A percentile compares a stretch with the other conserved stretches of the same genome.
Evolutionary conservation across 2,797 vertebrate species (phyloP).

Genomic region (Enteromius radiatus): DNA sequence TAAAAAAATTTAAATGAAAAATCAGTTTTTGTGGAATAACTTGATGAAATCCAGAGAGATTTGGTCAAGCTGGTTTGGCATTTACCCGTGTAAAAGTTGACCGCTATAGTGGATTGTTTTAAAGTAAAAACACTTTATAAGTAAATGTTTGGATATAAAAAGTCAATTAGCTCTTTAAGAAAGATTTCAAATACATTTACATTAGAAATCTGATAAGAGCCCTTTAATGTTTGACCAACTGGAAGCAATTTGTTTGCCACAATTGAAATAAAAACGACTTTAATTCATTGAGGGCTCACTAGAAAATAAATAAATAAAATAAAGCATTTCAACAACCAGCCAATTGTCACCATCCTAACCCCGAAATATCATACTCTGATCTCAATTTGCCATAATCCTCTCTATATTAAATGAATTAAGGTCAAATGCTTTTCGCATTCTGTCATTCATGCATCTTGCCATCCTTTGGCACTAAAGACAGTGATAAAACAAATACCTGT

Average conservation of each 20-base stretch:
- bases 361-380: conserved; percentile 2
- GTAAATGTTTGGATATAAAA: conserved; percentile 48
- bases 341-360: conserved; percentile 32
- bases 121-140: conserved; percentile 6
- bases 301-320: neutral
- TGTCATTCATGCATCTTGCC: conserved; percentile 60
- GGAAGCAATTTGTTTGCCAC: conserved; percentile 2
- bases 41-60: conserved; percentile 60
- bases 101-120: conserved; percentile 28
- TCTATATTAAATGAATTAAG: conserved; percentile 7
- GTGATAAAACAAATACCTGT: conserved; percentile 45
- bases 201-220: conserved; percentile 48
- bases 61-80: conserved; percentile 71
- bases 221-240: conserved; percentile 43
- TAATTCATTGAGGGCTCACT: conserved; percentile 37
- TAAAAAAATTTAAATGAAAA: too few species aligned
- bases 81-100: conserved; percentile 61
- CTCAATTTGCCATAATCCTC: conserved; percentile 1
- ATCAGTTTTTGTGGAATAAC: conserved; percentile 34
- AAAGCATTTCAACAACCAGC: conserved; percentile 22
- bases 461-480: conserved; percentile 61
- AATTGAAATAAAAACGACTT: neutral
- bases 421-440: conserved; percentile 23
- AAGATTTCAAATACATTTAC: conserved; percentile 45
- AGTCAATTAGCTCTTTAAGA: conserved; percentile 50